Base-by-base conservation (phyloP, 1,140 invertebrate species). In the Proales similis region DNA sequence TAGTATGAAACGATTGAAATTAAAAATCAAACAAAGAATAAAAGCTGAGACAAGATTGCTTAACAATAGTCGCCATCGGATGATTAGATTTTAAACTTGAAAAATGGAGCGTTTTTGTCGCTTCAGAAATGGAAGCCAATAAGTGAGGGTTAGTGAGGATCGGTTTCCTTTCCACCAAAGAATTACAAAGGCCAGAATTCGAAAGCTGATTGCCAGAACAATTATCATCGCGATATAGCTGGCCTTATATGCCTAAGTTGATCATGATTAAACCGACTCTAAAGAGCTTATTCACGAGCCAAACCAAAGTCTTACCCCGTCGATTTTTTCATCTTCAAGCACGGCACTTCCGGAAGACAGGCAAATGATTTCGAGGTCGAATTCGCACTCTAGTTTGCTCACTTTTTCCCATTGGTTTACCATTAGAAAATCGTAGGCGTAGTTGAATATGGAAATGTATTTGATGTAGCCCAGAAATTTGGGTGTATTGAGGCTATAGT, bases 331-430 rank as follows among this genome's bases (percentile, higher is more conserved):
- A 7, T 43, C 26, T 20, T 57, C 32, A 2, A 57, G 20, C 4
- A 57, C 29, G 9, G 36, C 29, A 26, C 27, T 17, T n/a, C 51
- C 51, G 0, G 33, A 19, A 0, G 36, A 17, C 3, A 26, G 19
- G 20, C 51, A 57, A 7, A 57, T 29, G 0, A 57, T 14, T 12
- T 57, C 51, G 32, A 57, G 39, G 20, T 57, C 51, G 30, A 42
- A 43, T 62, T 63, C 45, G 42, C 61, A 63, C 12, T 63, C 30
- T 6, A 63, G 24, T 24, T 32, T 27, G 9, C 19, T 14, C 5
- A 63, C 46, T 39, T 63, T 47, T 39, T 63, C 61, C 61, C 61
- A 63, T 1, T 63, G 61, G 30, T 63, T 63, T 5, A 48, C 7
- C 20, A 47, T 33, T 4, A 47, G 24, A 32, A 63, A 45, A 30